Base-by-base conservation (phyloP, 2,888 invertebrate genomes). In the Drosophila tripunctata region DNA sequence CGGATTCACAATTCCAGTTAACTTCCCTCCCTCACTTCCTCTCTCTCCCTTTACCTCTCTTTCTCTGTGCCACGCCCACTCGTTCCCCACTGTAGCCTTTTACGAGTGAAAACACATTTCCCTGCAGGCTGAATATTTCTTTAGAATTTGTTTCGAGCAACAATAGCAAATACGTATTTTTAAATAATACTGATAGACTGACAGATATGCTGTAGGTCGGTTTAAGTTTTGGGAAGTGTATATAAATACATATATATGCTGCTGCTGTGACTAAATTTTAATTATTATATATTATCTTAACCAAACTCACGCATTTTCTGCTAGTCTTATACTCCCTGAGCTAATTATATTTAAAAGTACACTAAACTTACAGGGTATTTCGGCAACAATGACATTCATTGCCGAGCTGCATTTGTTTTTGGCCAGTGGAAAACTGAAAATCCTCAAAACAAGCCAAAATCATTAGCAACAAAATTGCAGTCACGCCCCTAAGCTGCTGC, bases 381-480 rank as follows among this genome's bases (percentile, higher is more conserved):
- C n/a, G 19, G 27, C 19, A 21, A 41, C 35, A 36, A 58, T 12
- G 43, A 54, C 38, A 57, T 10, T 21, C 24, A 31, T 33, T 43
- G 48, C 35, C 7, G 8, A 45, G 52, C 57, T 57, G 70, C 67
- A 58, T 56, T 55, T 48, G 54, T 47, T 63, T 55, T 55, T 63
- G 35, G 44, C 24, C 12, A 52, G 33, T 30, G 64, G 33, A 61
- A 67, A 73, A 70, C 58, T 56, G 71, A 51, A 81, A 78, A 79
- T 78, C 75, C 83, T 50, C 65, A 68, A 71, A 83, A 80, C 81
- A 78, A 80, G 83, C 80, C 83, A 72, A 78, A 82, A 81, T 81
- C 83, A 81, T 81, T 81, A 81, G 83, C 83, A 82, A 78, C 78
- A 78, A 75, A 80, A 78, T 83, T 72, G 78, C 74, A 72, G 41